phyloP scores from a whole-genome alignment of 2,797 vertebrate genomes.

The Peromyscus melanophrys region DNA sequence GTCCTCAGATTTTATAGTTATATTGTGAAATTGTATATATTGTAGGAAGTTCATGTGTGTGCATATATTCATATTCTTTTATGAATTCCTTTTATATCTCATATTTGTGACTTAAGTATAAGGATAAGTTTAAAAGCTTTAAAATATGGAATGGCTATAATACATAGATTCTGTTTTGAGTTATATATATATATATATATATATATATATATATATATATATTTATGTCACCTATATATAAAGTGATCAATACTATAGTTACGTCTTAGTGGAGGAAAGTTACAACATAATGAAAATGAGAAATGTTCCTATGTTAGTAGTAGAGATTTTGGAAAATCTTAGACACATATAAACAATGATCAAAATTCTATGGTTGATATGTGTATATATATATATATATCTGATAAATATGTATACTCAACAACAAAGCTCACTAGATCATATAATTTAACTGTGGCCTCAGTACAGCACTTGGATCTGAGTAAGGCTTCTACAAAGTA shows the following conservation, averaged over 20 bases:
- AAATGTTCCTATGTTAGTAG: not conserved
- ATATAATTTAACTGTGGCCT: not conserved
- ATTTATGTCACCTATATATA: not conserved
- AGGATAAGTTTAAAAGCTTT: not conserved
- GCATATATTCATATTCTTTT: no score
- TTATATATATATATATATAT: not conserved
- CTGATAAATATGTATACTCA: not conserved
- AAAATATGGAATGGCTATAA: not conserved
- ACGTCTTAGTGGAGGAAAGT: not conserved
- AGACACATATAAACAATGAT: not conserved
- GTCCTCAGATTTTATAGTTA: not conserved
- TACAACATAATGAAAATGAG: not conserved
- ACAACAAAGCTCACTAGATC: not conserved
- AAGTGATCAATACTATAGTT: not conserved
- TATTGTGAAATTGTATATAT: not conserved
- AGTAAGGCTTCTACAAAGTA: not conserved
- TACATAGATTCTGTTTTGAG: not conserved
- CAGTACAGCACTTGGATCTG: not conserved
- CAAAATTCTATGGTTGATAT: not conserved
- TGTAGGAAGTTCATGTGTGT: not conserved
- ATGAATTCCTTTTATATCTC: not conserved
- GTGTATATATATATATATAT: no score
- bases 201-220: not conserved
- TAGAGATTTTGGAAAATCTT: not conserved
- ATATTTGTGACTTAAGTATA: not conserved